A percentile compares a stretch with the other conserved stretches of the same genome.
Evolutionary conservation across 2,888 invertebrate genomes (phyloP).

Genomic region (Sesia bembeciformis): DNA sequence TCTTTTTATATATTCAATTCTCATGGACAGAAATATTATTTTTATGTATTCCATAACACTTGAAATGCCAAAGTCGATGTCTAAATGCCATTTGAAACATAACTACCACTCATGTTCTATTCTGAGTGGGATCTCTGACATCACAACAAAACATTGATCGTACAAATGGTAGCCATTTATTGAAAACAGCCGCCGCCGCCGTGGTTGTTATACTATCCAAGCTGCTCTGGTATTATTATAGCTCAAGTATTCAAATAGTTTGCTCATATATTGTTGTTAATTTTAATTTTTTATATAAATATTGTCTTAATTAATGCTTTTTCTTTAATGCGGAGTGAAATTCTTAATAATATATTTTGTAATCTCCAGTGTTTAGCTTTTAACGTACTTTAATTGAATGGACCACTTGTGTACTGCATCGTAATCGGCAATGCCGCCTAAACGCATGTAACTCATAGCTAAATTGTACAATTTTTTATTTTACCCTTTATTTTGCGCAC

Average conservation of each 20-base stretch:
- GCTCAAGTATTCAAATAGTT: conserved; percentile 68
- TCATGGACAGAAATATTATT: conserved; percentile 5
- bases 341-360: conserved; percentile 51
- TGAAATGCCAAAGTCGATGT: conserved; percentile 69
- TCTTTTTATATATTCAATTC: background rate
- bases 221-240: conserved; percentile 68
- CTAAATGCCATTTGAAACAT: conserved; percentile 46
- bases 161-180: conserved; percentile 67
- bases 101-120: conserved; percentile 48
- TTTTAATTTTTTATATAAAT: conserved; percentile 22
- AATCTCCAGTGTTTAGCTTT: conserved; percentile 53
- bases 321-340: conserved; percentile 39
- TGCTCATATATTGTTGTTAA: conserved; percentile 70
- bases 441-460: background rate
- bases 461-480: too few relatives aligned
- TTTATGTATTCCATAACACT: conserved; percentile 40
- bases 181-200: conserved; percentile 36
- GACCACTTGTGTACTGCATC: conserved; percentile 35
- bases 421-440: conserved; percentile 9
- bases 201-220: conserved; percentile 47
- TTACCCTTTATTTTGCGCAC: background rate
- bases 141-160: conserved; percentile 66
- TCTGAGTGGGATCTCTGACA: conserved; percentile 55
- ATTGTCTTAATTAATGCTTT: conserved; percentile 1
- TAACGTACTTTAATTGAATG: conserved; percentile 32